A percentile compares a stretch with the other conserved stretches of the same genome.
Conservation (phyloP, 2,113 vertebrate genomes). For the Maccullochella peelii region DNA sequence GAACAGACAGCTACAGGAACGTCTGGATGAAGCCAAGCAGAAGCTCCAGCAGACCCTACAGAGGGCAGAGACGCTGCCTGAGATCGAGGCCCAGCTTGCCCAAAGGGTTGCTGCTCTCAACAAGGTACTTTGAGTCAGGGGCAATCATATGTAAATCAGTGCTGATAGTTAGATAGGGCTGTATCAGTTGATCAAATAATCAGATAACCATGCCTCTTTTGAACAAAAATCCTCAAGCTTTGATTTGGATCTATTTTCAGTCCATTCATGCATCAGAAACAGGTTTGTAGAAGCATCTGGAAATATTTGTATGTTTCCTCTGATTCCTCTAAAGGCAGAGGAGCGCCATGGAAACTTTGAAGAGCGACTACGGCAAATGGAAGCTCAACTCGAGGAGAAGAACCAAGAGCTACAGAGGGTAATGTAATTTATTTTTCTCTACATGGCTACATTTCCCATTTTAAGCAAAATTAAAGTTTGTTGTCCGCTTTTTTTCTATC, state of each 20-base stretch:
- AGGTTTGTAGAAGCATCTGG: background rate
- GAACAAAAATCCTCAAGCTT: background rate
- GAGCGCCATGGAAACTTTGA: slow-evolving; percentile 95
- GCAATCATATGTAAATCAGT: background rate
- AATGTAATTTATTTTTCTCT: slow-evolving; percentile 36
- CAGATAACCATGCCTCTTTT: background rate
- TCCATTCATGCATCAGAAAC: background rate
- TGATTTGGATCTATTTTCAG: background rate
- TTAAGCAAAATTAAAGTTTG: background rate
- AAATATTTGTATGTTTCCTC: background rate
- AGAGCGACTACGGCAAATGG: slow-evolving; percentile 92
- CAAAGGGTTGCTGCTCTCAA: slow-evolving; percentile 93
- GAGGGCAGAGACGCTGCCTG: slow-evolving; percentile 92
- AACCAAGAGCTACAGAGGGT: slow-evolving; percentile 95
- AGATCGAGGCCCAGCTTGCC: slow-evolving; percentile 94
- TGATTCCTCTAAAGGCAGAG: slow-evolving; percentile 89
- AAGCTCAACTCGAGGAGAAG: slow-evolving; percentile 93
- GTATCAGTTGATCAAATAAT: background rate
- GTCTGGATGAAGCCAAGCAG: slow-evolving; percentile 94
- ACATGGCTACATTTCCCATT: background rate
- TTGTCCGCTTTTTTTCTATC: background rate
- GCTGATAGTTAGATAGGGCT: background rate
- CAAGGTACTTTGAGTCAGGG: slow-evolving; percentile 82
- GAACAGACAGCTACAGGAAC: slow-evolving; percentile 93
- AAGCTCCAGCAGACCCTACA: slow-evolving; percentile 95